Conservation (phyloP, 2,888 invertebrate genomes). For the Drosophila pseudotakahashii region DNA sequence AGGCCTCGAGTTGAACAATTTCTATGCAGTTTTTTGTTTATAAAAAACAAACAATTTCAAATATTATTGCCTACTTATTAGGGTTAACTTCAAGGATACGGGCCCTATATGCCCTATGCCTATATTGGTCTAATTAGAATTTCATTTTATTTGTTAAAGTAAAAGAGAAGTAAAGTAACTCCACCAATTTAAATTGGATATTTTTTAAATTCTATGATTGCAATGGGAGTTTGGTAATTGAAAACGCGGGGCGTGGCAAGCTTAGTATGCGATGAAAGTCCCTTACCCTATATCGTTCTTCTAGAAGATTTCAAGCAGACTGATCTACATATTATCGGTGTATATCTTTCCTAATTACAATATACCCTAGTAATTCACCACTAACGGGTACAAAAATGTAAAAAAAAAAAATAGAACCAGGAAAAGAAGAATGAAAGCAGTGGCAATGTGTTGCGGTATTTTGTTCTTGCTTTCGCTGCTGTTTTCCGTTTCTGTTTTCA, state of each 20-base stretch:
- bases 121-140: not conserved
- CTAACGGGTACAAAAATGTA: slow-evolving; percentile 19
- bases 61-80: slow-evolving; percentile 22
- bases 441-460: slow-evolving; percentile 76
- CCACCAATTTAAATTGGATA: too few relatives aligned
- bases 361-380: slow-evolving; percentile 5
- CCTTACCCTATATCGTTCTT: too few relatives aligned
- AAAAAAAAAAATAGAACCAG: slow-evolving; percentile 24
- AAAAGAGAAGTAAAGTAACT: too few relatives aligned
- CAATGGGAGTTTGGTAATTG: not conserved
- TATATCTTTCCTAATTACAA: not conserved
- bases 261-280: not conserved
- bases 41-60: too few relatives aligned
- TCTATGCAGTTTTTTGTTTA: too few relatives aligned
- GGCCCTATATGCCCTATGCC: not conserved
- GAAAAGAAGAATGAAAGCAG: slow-evolving; percentile 50
- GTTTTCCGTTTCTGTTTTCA: slow-evolving; percentile 57
- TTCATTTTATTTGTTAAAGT: too few relatives aligned
- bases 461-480: slow-evolving; percentile 64
- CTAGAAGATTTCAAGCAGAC: not conserved
- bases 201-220: too few relatives aligned
- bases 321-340: not conserved
- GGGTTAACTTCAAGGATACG: slow-evolving; percentile 9
- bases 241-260: not conserved
- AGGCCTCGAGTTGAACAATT: too few relatives aligned